phyloP scores from a whole-genome alignment of 2,113 vertebrate species.

The Procavia capensis region DNA sequence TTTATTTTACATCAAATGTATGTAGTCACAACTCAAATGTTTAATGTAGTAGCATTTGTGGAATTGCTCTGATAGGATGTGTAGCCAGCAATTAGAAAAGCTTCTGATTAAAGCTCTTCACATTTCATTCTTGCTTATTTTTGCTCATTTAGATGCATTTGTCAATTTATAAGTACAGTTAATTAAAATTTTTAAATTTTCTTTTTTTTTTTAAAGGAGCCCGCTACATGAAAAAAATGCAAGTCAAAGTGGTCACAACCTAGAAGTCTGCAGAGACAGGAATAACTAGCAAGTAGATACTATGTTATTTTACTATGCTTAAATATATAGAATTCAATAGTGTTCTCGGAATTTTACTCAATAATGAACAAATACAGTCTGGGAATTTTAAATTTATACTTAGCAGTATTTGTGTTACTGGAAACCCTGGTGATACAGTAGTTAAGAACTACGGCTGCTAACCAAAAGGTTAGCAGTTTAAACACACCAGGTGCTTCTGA shows the following conservation, averaged over 20 bases:
- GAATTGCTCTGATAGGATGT: not conserved
- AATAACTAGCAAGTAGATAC: conserved; percentile 66
- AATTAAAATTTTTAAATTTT: conserved; percentile 79
- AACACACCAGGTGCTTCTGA: too few relatives aligned
- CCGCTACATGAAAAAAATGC: conserved; percentile 75
- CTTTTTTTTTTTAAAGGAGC: conserved; percentile 78
- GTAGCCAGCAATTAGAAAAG: conserved; percentile 1
- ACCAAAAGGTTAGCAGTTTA: too few relatives aligned
- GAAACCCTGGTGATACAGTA: too few relatives aligned
- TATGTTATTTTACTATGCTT: conserved; percentile 62
- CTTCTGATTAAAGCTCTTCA: conserved; percentile 22
- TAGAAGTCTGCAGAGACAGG: conserved; percentile 67
- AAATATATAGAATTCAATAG: conserved; percentile 64
- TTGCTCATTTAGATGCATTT: conserved; percentile 74
- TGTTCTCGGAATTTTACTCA: not conserved
- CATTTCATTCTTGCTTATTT: conserved; percentile 60
- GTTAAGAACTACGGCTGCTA: too few relatives aligned
- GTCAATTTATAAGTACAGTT: conserved; percentile 70
- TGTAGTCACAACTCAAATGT: not conserved
- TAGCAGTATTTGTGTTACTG: not conserved
- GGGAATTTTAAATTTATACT: conserved; percentile 59
- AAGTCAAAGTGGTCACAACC: conserved; percentile 74
- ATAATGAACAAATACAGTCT: not conserved
- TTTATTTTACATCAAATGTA: not conserved
- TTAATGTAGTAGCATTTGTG: not conserved